Evolutionary conservation across 2,113 vertebrate species (phyloP).

Genomic region (Rousettus leschenaultii): DNA sequence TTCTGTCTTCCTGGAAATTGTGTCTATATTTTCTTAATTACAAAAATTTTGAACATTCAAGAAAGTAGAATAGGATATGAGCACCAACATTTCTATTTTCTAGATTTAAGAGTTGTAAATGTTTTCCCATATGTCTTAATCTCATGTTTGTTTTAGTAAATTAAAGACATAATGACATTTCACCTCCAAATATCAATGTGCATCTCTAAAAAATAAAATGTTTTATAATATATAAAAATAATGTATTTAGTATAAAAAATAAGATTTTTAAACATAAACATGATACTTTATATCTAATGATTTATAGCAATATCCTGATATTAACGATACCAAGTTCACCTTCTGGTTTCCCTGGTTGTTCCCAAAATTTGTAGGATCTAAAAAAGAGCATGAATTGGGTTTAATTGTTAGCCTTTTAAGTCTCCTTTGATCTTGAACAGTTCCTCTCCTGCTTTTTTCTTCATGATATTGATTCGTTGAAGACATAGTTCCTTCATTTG

Average conservation of each 20-base stretch:
- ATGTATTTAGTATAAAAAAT: neutral
- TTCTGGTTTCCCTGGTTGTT: neutral
- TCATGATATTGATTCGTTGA: neutral
- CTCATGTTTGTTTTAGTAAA: neutral
- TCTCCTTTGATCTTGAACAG: neutral
- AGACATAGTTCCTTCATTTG: neutral
- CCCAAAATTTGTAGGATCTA: neutral
- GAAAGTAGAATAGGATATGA: neutral
- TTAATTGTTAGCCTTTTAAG: neutral
- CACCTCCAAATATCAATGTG: neutral
- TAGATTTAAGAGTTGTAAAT: neutral
- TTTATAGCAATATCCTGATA: neutral
- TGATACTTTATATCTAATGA: neutral
- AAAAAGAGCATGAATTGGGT: neutral
- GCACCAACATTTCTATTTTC: neutral
- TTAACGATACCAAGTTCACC: neutral
- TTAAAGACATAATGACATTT: neutral
- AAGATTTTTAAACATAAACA: neutral
- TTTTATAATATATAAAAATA: neutral
- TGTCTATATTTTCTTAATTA: neutral
- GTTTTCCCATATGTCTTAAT: neutral
- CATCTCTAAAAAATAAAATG: neutral
- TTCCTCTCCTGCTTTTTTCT: neutral
- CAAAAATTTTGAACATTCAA: neutral
- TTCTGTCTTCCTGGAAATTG: neutral